Evolutionary conservation across 2,113 vertebrate species (phyloP), one percentile per base, ranked within the genome.

Genomic region (Caretta caretta): DNA sequence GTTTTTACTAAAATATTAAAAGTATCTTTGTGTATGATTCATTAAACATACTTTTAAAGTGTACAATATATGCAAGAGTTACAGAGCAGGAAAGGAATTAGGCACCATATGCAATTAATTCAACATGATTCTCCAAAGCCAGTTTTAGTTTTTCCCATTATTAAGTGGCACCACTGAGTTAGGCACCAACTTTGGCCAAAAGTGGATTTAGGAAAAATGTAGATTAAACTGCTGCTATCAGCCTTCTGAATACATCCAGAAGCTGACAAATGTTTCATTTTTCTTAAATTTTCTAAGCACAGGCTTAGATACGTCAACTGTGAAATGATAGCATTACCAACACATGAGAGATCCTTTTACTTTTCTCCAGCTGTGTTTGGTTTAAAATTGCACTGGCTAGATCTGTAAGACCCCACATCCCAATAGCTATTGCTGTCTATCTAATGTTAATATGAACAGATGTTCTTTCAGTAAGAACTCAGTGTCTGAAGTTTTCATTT

Each of bases 1-100:
- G 54, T 35, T 25, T 20, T 69, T 29, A 4, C 1, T 10, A 31
- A 81, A 59, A 80, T 24, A 2, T 10, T 90, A 83, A 83, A 92
- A 0, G 0, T 14, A 75, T 14, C 6, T 29, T 27, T 86, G 8
- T 65, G 19, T 25, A 46, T 78, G 2, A 53, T 94, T 93, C 9
- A 46, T 87, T 85, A 29, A 27, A 93, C 3, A n/a, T 0, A 51
- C 53, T 65, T 80, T 91, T 48, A 88, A 46, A 83, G 19, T 85
- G 1, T 75, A 17, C 83, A 84, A 50, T 42, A 54, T 38, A 51
- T 48, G 51, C 9, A 51, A 56, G 48, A 88, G 90, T 53, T 86
- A 6, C n/a, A 82, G 92, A 86, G 12, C 46, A 94, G 80, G 51
- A 94, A 27, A 93, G 12, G 72, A 92, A 86, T 86, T 80, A 87